These are phyloP conservation scores for Scolanthus callimorphus DNA, from an alignment of 92 coral and sea anemone species.

Conservation along the genomic window DNA sequence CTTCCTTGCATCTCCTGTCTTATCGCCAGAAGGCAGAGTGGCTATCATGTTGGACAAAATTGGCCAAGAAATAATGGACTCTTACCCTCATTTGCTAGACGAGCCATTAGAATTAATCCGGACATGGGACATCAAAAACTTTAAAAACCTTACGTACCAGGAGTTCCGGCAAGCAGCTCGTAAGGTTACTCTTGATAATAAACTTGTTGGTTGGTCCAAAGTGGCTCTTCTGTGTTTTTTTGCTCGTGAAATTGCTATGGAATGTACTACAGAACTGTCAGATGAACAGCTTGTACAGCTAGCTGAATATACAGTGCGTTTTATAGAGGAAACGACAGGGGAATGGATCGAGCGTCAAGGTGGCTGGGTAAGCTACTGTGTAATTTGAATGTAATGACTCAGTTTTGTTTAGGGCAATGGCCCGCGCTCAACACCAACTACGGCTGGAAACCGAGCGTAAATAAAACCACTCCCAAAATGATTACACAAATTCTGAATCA, in stretches of 20 bases:
- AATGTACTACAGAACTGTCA: slow-evolving; percentile 56
- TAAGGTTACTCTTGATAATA: slow-evolving; percentile 68
- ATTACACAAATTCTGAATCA: too few relatives aligned
- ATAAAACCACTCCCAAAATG: too few relatives aligned
- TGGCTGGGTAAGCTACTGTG: slow-evolving; percentile 99
- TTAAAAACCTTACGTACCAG: slow-evolving; percentile 59
- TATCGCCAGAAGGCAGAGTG: slow-evolving; percentile 95
- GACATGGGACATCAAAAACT: slow-evolving; percentile 41
- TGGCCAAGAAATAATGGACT: slow-evolving; percentile 79
- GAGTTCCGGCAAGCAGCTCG: slow-evolving; percentile 80
- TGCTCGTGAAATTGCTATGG: slow-evolving; percentile 92
- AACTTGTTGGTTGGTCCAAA: slow-evolving; percentile 94
- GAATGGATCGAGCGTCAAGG: slow-evolving; percentile 96
- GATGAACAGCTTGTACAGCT: slow-evolving; percentile 76
- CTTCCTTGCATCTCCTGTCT: slow-evolving; percentile 76
- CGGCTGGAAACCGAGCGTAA: too few relatives aligned
- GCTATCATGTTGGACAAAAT: slow-evolving; percentile 88
- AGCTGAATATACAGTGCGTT: slow-evolving; percentile 82
- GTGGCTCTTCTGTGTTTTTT: slow-evolving; percentile 89
- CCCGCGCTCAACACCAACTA: too few relatives aligned
- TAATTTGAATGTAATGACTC: too few relatives aligned
- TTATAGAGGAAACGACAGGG: slow-evolving; percentile 86
- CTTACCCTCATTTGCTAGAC: slow-evolving; percentile 72
- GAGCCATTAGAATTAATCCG: slow-evolving; percentile 67
- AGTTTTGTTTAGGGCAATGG: too few relatives aligned